Conservation (phyloP, 2,888 invertebrate species). For the Anaspis maculata region DNA sequence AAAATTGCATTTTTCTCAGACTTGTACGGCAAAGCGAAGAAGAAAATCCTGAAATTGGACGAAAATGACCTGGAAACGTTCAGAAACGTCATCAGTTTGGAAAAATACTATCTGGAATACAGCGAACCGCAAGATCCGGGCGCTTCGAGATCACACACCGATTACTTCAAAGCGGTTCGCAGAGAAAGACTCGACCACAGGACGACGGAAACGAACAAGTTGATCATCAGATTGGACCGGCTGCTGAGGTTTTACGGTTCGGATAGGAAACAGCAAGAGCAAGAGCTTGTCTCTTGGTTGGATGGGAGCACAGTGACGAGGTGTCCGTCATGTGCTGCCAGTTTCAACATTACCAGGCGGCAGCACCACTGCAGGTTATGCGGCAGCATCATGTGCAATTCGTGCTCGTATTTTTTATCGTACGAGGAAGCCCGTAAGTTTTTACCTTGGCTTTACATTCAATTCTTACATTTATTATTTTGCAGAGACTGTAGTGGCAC, state of each 20-base stretch:
- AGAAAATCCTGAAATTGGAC: conserved; percentile 71
- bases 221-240: conserved; percentile 88
- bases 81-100: conserved; percentile 41
- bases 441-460: not conserved
- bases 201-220: conserved; percentile 90
- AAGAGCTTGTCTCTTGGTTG: conserved; percentile 81
- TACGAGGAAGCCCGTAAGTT: conserved; percentile 68
- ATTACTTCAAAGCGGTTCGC: conserved; percentile 64
- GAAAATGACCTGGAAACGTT: conserved; percentile 56
- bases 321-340: conserved; percentile 85
- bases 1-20: too few species aligned
- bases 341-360: conserved; percentile 78
- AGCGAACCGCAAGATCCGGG: conserved; percentile 60
- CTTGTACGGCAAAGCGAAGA: conserved; percentile 82
- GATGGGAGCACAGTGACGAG: conserved; percentile 83
- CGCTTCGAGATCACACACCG: conserved; percentile 56
- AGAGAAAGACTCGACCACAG: conserved; percentile 70
- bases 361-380: conserved; percentile 96
- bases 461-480: conserved; percentile 4
- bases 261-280: conserved; percentile 66
- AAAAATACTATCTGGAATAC: conserved; percentile 40
- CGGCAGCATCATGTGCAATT: conserved; percentile 87
- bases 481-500: conserved; percentile 38
- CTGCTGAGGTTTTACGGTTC: conserved; percentile 66
- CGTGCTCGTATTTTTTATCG: conserved; percentile 80